Percentiles rank a stretch among this genome's conserved stretches.
phyloP scores from a whole-genome alignment of 2,888 invertebrate species.

The Scelioninae gen. 2 region DNA sequence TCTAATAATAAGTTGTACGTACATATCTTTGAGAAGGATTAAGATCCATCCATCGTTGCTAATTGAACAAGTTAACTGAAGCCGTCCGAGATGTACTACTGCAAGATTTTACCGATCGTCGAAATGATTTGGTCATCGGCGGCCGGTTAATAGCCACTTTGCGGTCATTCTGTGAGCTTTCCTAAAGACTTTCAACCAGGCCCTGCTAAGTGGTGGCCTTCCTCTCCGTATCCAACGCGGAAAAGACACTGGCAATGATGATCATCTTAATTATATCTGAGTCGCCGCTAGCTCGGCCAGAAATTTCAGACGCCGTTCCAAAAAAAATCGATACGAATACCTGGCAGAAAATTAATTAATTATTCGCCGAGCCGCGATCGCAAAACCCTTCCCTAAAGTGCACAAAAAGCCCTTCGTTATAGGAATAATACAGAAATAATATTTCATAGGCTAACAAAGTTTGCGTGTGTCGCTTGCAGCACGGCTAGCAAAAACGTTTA shows the following conservation, averaged over 20 bases:
- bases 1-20: neutral
- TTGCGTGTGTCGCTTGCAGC: constrained; percentile 29
- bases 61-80: constrained; percentile 69
- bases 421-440: too few relatives aligned
- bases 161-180: constrained; percentile 52
- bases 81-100: constrained; percentile 60
- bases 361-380: neutral
- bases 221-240: constrained; percentile 12
- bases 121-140: constrained; percentile 42
- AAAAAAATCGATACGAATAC: neutral
- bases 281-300: neutral
- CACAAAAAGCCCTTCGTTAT: too few relatives aligned
- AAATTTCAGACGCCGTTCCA: constrained; percentile 4
- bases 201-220: constrained; percentile 41
- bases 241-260: constrained; percentile 21
- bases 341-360: constrained; percentile 5
- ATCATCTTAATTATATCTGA: constrained; percentile 17
- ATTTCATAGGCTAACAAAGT: constrained; percentile 28
- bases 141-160: constrained; percentile 55
- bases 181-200: constrained; percentile 40
- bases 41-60: constrained; percentile 62
- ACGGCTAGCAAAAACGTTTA: constrained; percentile 37
- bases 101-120: constrained; percentile 38
- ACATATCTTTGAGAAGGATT: constrained; percentile 33
- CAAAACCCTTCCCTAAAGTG: neutral